Evolutionary conservation across 1,140 invertebrate species (phyloP).

Genomic region (Formica selysi): DNA sequence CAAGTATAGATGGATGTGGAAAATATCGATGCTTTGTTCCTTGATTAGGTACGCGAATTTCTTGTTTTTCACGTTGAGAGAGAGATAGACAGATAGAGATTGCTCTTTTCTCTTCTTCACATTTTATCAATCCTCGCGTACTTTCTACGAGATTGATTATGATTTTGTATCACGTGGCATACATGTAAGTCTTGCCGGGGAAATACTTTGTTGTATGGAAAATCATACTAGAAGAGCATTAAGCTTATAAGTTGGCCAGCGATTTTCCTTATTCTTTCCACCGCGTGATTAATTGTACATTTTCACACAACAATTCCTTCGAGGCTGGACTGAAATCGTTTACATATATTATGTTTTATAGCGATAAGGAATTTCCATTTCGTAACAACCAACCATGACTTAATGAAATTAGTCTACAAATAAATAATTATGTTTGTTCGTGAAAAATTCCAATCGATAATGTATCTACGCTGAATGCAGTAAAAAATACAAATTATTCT

Average conservation of each 20-base stretch:
- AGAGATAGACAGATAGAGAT: not conserved
- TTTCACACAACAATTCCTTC: conserved; percentile 27
- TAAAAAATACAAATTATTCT: conserved; percentile 28
- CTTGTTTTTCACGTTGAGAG: too few species aligned
- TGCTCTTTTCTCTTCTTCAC: not conserved
- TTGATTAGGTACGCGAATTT: not conserved
- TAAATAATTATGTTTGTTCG: conserved; percentile 24
- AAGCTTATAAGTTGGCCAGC: not conserved
- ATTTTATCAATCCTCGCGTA: not conserved
- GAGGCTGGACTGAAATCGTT: not conserved
- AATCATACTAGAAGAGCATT: not conserved
- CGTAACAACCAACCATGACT: not conserved
- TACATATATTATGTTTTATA: not conserved
- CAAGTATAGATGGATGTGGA: not conserved
- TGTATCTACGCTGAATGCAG: too few species aligned
- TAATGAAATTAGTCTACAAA: conserved; percentile 6
- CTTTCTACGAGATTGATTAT: not conserved
- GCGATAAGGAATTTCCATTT: conserved; percentile 13
- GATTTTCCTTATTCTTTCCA: not conserved
- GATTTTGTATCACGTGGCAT: conserved; percentile 3
- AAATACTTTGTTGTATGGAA: not conserved
- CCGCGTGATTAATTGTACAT: conserved; percentile 6
- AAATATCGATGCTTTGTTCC: not conserved
- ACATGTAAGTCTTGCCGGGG: not conserved
- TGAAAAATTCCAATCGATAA: not conserved